A percentile compares a stretch with the other conserved stretches of the same genome.
Evolutionary conservation across 2,113 vertebrate genomes (phyloP).

Genomic region (Leiothrix lutea): DNA sequence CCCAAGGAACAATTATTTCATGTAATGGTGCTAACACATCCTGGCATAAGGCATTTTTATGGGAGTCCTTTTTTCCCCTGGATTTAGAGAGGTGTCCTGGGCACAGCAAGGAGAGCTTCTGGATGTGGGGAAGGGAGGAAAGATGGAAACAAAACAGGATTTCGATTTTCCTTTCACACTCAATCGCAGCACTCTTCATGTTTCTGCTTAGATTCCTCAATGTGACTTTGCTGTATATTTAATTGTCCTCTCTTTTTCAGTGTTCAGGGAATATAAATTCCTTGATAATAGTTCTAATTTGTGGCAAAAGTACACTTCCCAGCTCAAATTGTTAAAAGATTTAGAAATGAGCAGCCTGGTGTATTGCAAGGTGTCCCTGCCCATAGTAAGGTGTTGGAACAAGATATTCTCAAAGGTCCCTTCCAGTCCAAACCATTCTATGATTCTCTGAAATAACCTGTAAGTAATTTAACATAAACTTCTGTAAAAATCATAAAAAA

Average conservation of each 20-base stretch:
- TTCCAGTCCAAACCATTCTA: not conserved
- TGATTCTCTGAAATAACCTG: not conserved
- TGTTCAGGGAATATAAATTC: not conserved
- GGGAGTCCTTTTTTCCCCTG: not conserved
- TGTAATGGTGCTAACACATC: not conserved
- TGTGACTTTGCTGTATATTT: not conserved
- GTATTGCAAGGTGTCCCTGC: not conserved
- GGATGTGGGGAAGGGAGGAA: not conserved
- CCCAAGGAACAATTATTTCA: constrained; percentile 61
- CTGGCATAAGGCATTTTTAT: not conserved
- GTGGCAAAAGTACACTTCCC: not conserved
- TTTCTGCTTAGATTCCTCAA: not conserved
- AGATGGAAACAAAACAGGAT: not conserved
- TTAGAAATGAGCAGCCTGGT: not conserved
- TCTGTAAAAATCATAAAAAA: not conserved
- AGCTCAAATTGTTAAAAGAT: not conserved
- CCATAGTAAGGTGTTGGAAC: not conserved
- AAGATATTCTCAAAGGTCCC: not conserved
- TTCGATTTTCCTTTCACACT: not conserved
- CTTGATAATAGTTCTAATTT: not conserved
- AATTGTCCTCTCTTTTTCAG: not conserved
- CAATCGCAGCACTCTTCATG: not conserved
- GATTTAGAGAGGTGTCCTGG: constrained; percentile 2
- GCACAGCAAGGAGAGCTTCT: not conserved
- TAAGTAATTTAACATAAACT: not conserved